These are phyloP conservation scores for Brachionus asplanchnoidis DNA, from an alignment of 1,140 invertebrate genomes.

Conservation along the genomic window DNA sequence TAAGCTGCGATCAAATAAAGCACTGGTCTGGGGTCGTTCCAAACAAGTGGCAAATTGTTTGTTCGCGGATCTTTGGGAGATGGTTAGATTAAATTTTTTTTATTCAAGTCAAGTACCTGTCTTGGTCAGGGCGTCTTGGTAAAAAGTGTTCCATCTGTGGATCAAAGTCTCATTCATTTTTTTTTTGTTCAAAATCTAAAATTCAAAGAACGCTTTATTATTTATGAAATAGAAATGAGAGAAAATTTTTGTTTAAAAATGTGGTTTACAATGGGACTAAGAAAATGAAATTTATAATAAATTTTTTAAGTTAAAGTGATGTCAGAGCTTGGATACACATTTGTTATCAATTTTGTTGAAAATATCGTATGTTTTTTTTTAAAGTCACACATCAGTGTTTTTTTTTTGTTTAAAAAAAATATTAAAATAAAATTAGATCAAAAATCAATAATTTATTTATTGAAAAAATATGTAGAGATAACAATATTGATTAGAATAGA, in stretches of 20 bases:
- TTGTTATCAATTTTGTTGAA: background rate
- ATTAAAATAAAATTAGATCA: background rate
- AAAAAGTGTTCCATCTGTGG: background rate
- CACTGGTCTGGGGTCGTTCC: conserved; percentile 1
- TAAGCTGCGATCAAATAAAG: conserved; percentile 38
- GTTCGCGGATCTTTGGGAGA: background rate
- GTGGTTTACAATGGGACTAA: background rate
- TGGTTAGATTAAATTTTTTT: background rate
- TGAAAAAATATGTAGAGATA: background rate
- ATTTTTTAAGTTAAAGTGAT: background rate
- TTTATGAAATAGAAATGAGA: background rate
- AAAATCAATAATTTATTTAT: background rate
- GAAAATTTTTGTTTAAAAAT: background rate
- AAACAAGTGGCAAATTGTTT: background rate
- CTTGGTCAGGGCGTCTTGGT: background rate
- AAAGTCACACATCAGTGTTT: background rate
- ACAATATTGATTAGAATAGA: background rate
- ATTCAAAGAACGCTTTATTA: background rate
- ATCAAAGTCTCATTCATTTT: background rate
- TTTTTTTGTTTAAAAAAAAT: background rate
- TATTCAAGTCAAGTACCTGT: background rate
- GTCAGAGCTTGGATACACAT: background rate
- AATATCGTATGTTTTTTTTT: background rate
- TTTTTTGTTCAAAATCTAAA: background rate
- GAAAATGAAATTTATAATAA: background rate